Conservation (phyloP, 2,888 invertebrate genomes). For the Biston stratarius region DNA sequence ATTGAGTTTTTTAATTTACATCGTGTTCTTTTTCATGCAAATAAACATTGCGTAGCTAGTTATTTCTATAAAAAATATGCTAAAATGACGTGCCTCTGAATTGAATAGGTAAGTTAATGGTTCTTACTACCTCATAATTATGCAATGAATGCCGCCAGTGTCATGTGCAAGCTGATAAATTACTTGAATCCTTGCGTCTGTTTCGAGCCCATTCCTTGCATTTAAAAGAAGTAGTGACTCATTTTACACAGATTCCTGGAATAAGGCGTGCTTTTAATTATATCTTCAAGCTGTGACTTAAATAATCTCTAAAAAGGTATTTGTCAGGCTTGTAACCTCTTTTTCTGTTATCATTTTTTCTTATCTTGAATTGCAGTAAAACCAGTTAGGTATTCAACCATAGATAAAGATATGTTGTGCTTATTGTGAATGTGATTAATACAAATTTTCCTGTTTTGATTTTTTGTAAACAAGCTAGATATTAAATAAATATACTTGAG, state of each 20-base stretch:
- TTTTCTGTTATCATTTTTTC: not conserved
- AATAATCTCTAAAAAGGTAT: not conserved
- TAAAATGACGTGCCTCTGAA: slow-evolving; percentile 42
- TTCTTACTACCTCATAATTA: slow-evolving; percentile 24
- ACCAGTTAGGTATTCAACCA: not conserved
- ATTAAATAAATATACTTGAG: too few relatives aligned
- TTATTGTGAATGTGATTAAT: not conserved
- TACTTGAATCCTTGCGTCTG: not conserved
- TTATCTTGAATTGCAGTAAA: not conserved
- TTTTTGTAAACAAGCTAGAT: too few relatives aligned
- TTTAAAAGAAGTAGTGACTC: not conserved
- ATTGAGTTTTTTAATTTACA: slow-evolving; percentile 16
- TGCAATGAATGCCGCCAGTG: slow-evolving; percentile 22
- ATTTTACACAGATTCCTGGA: slow-evolving; percentile 7
- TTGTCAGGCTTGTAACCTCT: not conserved
- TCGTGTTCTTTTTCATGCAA: not conserved
- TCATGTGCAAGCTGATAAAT: slow-evolving; percentile 21
- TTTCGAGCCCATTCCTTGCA: not conserved
- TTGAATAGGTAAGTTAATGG: slow-evolving; percentile 26
- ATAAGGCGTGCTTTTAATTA: slow-evolving; percentile 11
- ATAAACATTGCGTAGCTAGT: slow-evolving; percentile 27
- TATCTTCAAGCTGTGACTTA: too few relatives aligned
- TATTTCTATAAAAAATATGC: slow-evolving; percentile 31
- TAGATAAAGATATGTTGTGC: not conserved
- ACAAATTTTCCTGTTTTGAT: not conserved